phyloP scores from a whole-genome alignment of 2,797 vertebrate genomes.

The Amphiprion clarkii region DNA sequence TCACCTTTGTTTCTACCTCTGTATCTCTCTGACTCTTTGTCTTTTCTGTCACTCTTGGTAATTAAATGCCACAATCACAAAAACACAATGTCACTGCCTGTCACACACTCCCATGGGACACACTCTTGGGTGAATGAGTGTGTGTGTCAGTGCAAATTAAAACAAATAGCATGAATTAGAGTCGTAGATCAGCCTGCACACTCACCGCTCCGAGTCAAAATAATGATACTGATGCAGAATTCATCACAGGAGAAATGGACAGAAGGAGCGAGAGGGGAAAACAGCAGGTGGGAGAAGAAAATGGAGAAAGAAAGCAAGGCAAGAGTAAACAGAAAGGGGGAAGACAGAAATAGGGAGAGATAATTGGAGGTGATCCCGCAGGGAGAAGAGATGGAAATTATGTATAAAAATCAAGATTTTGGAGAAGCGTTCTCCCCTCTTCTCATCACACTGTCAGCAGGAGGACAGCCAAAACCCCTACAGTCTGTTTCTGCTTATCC shows the following conservation, averaged over 20 bases:
- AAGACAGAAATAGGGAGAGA: slow-evolving; percentile 13
- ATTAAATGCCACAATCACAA: slow-evolving; percentile 52
- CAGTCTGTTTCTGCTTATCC: slow-evolving; percentile 54
- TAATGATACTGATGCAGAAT: slow-evolving; percentile 47
- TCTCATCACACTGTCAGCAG: slow-evolving; percentile 56
- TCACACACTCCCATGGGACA: slow-evolving; percentile 43
- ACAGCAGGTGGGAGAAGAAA: slow-evolving; percentile 16
- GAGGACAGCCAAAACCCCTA: slow-evolving; percentile 52
- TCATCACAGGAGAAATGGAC: slow-evolving; percentile 38
- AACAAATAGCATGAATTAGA: slow-evolving; percentile 61
- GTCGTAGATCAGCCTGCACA: slow-evolving; percentile 48
- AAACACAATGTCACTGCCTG: slow-evolving; percentile 43
- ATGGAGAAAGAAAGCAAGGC: slow-evolving; percentile 3
- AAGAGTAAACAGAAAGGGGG: slow-evolving; percentile 19
- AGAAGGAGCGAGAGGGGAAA: slow-evolving; percentile 11
- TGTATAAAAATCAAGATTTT: slow-evolving; percentile 28
- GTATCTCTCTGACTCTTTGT: slow-evolving; percentile 31
- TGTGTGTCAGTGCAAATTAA: slow-evolving; percentile 57
- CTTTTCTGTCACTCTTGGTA: slow-evolving; percentile 41
- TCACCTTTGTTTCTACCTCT: neutral
- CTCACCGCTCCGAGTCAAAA: slow-evolving; percentile 50
- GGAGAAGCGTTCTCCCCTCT: slow-evolving; percentile 19
- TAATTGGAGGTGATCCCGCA: slow-evolving; percentile 33
- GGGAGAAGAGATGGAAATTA: slow-evolving; percentile 19
- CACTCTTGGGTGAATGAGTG: slow-evolving; percentile 7